Evolutionary conservation across 2,888 invertebrate genomes (phyloP).

Genomic region (Gastrophysa polygoni): DNA sequence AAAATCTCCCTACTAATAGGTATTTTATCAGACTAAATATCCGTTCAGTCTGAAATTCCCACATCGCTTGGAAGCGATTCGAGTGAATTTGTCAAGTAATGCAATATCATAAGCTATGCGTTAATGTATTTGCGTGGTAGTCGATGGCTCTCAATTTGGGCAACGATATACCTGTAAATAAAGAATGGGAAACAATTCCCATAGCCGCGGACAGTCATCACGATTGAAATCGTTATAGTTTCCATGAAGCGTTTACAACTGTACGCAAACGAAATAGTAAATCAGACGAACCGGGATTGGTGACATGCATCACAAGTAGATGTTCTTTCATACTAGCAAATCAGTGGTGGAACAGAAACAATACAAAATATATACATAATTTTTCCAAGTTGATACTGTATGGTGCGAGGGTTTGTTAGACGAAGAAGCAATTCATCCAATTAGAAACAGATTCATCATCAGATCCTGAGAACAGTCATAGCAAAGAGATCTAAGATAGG

Average conservation of each 20-base stretch:
- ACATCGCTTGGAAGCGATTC: not conserved
- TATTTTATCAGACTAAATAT: too few relatives aligned
- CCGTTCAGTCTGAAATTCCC: not conserved
- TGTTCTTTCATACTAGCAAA: conserved; percentile 5
- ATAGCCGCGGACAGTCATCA: conserved; percentile 31
- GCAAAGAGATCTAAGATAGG: too few relatives aligned
- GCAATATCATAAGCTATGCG: conserved; percentile 3
- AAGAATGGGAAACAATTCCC: conserved; percentile 25
- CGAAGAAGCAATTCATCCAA: too few relatives aligned
- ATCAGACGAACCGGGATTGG: conserved; percentile 44
- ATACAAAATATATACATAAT: too few relatives aligned
- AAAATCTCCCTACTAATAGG: too few relatives aligned
- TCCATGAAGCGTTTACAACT: conserved; percentile 43
- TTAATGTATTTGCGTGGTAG: conserved; percentile 21
- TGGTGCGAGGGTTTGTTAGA: too few relatives aligned
- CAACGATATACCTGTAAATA: conserved; percentile 25
- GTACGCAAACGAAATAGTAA: conserved; percentile 47
- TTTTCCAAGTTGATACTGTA: too few relatives aligned
- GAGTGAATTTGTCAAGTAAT: not conserved
- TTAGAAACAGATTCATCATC: too few relatives aligned
- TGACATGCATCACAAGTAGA: conserved; percentile 42
- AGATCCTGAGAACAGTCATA: too few relatives aligned
- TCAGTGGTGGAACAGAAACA: conserved; percentile 12
- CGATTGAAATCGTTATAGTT: conserved; percentile 36
- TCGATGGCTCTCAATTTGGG: conserved; percentile 27